Conservation (phyloP, 2,797 vertebrate species). For the Eurystomus glaucurus region DNA sequence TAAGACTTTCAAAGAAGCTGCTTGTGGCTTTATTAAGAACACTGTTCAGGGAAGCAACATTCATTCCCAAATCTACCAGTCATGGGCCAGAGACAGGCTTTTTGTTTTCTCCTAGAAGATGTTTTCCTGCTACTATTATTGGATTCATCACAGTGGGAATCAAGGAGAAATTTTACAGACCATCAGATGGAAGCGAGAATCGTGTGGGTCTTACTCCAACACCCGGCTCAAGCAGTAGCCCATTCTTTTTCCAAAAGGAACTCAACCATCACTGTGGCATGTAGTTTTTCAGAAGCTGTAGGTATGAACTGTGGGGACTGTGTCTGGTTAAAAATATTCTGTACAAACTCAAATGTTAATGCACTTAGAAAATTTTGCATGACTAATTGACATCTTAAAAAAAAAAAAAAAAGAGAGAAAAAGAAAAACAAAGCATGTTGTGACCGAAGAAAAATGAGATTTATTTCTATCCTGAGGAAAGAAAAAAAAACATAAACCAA, state of each 20-base stretch:
- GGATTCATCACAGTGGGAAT: slow-evolving; percentile 58
- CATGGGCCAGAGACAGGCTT: slow-evolving; percentile 68
- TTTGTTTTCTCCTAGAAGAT: slow-evolving; percentile 75
- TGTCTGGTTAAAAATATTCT: slow-evolving; percentile 79
- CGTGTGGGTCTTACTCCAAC: slow-evolving; percentile 2
- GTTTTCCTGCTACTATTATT: slow-evolving; percentile 70
- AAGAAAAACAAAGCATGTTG: slow-evolving; percentile 86
- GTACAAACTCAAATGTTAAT: slow-evolving; percentile 86
- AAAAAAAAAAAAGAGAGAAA: slow-evolving; percentile 64
- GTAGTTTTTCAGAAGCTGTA: slow-evolving; percentile 77
- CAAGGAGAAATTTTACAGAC: slow-evolving; percentile 56
- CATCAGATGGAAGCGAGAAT: slow-evolving; percentile 32
- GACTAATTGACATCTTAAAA: slow-evolving; percentile 91
- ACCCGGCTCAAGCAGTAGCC: slow-evolving; percentile 38
- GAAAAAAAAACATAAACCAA: slow-evolving; percentile 3
- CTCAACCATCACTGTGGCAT: slow-evolving; percentile 80
- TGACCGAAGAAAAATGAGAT: slow-evolving; percentile 81
- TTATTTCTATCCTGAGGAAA: slow-evolving; percentile 88
- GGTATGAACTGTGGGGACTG: slow-evolving; percentile 79
- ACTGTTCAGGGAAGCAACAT: slow-evolving; percentile 75
- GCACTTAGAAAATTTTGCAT: slow-evolving; percentile 86
- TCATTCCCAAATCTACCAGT: slow-evolving; percentile 76
- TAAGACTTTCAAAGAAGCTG: slow-evolving; percentile 80
- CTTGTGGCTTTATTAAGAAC: slow-evolving; percentile 65
- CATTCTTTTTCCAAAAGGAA: slow-evolving; percentile 60